Percentiles rank a stretch among this genome's conserved stretches.
These are phyloP conservation scores for Apeltes quadracus DNA, from an alignment of 2,113 vertebrate species.

Conservation along the genomic window DNA sequence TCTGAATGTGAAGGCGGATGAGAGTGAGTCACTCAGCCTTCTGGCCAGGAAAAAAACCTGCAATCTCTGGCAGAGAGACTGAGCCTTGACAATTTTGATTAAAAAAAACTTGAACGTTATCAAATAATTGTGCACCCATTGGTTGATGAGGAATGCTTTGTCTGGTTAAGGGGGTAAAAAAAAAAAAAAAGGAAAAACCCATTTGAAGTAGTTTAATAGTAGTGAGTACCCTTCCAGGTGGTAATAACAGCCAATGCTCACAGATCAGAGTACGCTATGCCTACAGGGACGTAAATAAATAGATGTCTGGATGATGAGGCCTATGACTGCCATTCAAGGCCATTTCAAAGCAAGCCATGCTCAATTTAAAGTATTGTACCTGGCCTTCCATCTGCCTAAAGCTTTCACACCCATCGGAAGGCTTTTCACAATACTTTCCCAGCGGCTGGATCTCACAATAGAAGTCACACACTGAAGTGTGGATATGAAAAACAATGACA, in stretches of 20 bases:
- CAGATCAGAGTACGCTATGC: background rate
- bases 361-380: slow-evolving; percentile 6
- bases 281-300: background rate
- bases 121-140: background rate
- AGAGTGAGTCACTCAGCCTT: slow-evolving; percentile 70
- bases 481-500: slow-evolving; percentile 17
- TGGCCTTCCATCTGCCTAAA: slow-evolving; percentile 11
- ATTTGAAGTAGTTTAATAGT: background rate
- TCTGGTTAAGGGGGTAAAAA: background rate
- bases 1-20: slow-evolving; percentile 61
- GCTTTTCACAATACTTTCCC: slow-evolving; percentile 3
- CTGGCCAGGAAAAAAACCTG: slow-evolving; percentile 52
- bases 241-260: background rate
- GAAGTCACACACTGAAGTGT: background rate
- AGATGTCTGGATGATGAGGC: background rate
- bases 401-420: slow-evolving; percentile 23
- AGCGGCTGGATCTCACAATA: slow-evolving; percentile 1
- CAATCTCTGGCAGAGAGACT: slow-evolving; percentile 50
- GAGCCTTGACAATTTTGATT: slow-evolving; percentile 19
- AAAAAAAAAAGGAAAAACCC: no score
- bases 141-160: background rate
- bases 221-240: background rate
- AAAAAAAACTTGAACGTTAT: slow-evolving; percentile 11
- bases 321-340: slow-evolving; percentile 34
- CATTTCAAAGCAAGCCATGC: background rate